Conservation (phyloP, 1,140 invertebrate species). For the Cyrtorhinus lividipennis region DNA sequence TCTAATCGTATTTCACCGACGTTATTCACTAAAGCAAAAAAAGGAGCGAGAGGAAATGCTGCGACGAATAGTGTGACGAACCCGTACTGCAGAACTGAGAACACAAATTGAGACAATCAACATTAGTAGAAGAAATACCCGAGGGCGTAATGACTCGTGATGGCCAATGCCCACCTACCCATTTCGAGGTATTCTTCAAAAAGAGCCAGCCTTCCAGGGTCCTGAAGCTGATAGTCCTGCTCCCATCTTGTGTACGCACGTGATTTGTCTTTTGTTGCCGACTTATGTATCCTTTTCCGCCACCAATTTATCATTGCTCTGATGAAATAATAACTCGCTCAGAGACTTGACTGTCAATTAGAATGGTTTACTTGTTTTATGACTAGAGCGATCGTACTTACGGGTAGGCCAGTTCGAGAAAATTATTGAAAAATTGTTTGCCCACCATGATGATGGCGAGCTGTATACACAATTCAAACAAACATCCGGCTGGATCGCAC, state of each 20-base stretch:
- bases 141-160: too few species aligned
- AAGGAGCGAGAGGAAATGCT: constrained; percentile 72
- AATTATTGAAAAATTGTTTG: constrained; percentile 87
- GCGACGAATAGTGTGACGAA: constrained; percentile 83
- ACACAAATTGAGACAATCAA: neutral
- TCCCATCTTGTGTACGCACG: constrained; percentile 75
- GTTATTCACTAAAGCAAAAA: constrained; percentile 78
- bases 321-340: too few species aligned
- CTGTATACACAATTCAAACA: constrained; percentile 88
- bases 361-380: too few species aligned
- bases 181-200: constrained; percentile 95
- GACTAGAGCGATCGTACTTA: too few species aligned
- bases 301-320: constrained; percentile 70
- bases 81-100: constrained; percentile 76
- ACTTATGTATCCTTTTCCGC: constrained; percentile 52
- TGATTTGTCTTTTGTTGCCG: constrained; percentile 51
- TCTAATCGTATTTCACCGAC: constrained; percentile 77
- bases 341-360: too few species aligned
- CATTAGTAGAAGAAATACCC: too few species aligned
- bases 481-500: constrained; percentile 84
- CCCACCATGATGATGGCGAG: constrained; percentile 93
- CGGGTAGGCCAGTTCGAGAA: constrained; percentile 78
- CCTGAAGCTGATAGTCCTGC: constrained; percentile 77
- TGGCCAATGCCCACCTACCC: too few species aligned
- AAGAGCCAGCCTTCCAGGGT: constrained; percentile 67